Conservation (phyloP, 2,888 invertebrate species). For the Drosophila anomalata region DNA sequence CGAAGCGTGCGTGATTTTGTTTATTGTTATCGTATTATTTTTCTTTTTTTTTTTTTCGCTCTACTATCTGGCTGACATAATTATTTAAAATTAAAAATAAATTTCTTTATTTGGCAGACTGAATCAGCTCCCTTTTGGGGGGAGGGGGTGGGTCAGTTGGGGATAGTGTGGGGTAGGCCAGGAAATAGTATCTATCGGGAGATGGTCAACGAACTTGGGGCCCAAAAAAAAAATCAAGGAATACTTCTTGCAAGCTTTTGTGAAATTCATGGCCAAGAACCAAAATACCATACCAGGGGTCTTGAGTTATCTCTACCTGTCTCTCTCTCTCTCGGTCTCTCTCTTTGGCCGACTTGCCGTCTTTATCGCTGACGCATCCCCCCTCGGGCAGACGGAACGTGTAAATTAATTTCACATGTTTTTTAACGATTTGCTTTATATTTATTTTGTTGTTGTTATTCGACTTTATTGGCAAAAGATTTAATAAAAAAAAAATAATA, state of each 20-base stretch:
- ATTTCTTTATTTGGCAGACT: constrained; percentile 57
- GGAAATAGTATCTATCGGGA: constrained; percentile 42
- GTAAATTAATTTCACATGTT: constrained; percentile 80
- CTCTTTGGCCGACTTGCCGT: not conserved
- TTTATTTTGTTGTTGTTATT: not conserved
- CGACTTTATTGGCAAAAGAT: not conserved
- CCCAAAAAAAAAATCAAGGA: not conserved
- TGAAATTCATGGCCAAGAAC: constrained; percentile 53
- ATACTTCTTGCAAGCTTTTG: constrained; percentile 61
- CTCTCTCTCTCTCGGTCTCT: constrained; percentile 4
- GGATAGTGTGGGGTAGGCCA: constrained; percentile 41
- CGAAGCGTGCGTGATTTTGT: constrained; percentile 49
- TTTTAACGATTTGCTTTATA: constrained; percentile 19
- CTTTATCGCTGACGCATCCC: constrained; percentile 60
- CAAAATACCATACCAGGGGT: not conserved
- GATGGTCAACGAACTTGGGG: constrained; percentile 72
- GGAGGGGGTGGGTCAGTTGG: no score
- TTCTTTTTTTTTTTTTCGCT: constrained; percentile 8
- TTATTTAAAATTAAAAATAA: constrained; percentile 69
- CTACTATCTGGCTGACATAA: constrained; percentile 64
- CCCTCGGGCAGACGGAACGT: constrained; percentile 40
- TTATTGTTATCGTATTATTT: constrained; percentile 42
- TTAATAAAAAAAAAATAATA: not conserved
- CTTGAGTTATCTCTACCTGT: constrained; percentile 2
- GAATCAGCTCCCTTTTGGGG: constrained; percentile 51